Base-by-base conservation (phyloP, 2,888 invertebrate genomes). In the Drosophila cognata region DNA sequence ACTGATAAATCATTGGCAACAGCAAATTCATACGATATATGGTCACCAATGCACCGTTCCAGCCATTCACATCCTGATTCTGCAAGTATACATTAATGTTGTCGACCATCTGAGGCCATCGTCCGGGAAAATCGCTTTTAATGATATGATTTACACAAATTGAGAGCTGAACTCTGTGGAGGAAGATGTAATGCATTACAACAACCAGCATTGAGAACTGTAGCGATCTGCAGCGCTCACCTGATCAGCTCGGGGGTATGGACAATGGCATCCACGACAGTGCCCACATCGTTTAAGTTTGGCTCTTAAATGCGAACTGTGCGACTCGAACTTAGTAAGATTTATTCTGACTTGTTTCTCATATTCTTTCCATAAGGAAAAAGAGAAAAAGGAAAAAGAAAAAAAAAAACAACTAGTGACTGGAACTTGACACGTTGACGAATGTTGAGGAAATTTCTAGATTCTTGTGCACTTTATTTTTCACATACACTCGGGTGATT, bases 31-130 rank as follows among this genome's bases (percentile, higher is more conserved):
- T 21, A 21, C 1, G 21, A 21, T 21, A 21, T 21, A 21, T 21
- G 21, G 21, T 21, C 21, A 21, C 94, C 7, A 99, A 94, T 56
- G 99, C 97, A 59, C 99, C 99, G 94, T 97, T 96, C 97, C 98
- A 98, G 66, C 96, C 96, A 79, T 95, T 95, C 2, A 96, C 95
- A 91, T 98, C 98, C 18, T 97, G 96, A 94, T 97, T 97, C 94
- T 98, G 97, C 71, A 99, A 94, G 93, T 98, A 98, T 90, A 97
- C 96, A 90, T 97, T 97, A 77, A 99, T 97, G 94, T 99, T 99
- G 92, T 99, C 99, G 13, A 99, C 98, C 78, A 99, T 96, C 92
- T 97, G 97, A 0, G 98, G 97, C 99, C 99, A 99, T 82, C 97
- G 95, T 56, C 96, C 96, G 7, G 99, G 99, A 92, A 99, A 99